Conservation (phyloP, 2,888 invertebrate genomes). For the Zaprionus lineosus region DNA sequence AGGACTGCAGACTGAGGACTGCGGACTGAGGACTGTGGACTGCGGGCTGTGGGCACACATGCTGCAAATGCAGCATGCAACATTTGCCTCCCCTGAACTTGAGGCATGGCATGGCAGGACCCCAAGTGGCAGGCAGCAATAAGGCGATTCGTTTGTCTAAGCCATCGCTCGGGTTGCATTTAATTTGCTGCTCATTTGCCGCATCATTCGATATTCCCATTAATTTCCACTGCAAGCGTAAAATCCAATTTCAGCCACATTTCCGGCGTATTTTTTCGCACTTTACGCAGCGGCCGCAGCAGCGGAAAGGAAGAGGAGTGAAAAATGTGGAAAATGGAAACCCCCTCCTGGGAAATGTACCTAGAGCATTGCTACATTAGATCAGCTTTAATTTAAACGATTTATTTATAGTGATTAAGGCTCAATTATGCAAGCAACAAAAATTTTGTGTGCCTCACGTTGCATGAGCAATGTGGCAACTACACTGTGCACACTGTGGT, state of each 20-base stretch:
- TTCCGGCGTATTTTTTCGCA: constrained; percentile 40
- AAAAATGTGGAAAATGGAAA: not conserved
- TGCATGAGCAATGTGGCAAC: constrained; percentile 6
- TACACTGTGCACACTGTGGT: constrained; percentile 7
- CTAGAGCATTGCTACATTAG: constrained; percentile 37
- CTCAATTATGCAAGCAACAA: constrained; percentile 62
- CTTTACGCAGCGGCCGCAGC: constrained; percentile 16
- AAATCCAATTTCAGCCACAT: constrained; percentile 42
- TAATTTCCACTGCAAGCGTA: constrained; percentile 45
- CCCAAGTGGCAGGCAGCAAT: constrained; percentile 17
- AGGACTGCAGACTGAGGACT: too few relatives aligned
- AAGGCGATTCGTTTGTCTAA: constrained; percentile 50
- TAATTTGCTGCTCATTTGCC: constrained; percentile 70
- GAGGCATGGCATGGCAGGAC: constrained; percentile 62
- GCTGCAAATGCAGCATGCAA: constrained; percentile 66
- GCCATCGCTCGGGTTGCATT: constrained; percentile 23
- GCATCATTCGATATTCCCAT: constrained; percentile 65
- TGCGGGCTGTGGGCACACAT: constrained; percentile 47
- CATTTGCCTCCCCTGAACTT: constrained; percentile 45
- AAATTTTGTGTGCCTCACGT: constrained; percentile 44
- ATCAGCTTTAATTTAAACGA: constrained; percentile 42
- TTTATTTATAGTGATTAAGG: constrained; percentile 58
- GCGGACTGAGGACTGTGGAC: constrained; percentile 30
- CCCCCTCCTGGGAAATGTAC: too few relatives aligned
- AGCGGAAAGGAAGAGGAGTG: constrained; percentile 1